phyloP scores from a whole-genome alignment of 1,140 invertebrate genomes.

The Copidosoma floridanum region DNA sequence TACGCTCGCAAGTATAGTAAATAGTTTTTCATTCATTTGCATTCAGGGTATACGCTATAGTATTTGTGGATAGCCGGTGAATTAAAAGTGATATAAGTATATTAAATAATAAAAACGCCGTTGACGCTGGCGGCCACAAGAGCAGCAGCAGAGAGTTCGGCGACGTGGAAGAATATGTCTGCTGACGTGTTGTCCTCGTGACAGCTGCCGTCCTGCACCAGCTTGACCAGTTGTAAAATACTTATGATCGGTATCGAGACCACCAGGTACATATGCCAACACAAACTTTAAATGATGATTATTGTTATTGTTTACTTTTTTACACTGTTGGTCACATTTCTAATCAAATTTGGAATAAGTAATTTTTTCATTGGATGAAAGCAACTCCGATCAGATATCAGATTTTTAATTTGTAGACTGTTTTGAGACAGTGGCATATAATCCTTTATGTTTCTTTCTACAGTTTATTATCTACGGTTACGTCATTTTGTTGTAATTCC shows the following conservation, averaged over 20 bases:
- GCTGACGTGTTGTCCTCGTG: constrained; percentile 36
- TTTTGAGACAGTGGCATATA: background rate
- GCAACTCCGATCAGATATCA: background rate
- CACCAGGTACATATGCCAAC: background rate
- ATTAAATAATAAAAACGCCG: background rate
- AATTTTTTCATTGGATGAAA: background rate
- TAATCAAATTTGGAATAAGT: background rate
- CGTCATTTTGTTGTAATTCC: background rate
- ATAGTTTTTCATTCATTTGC: background rate
- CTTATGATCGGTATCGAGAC: background rate
- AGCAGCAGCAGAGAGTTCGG: background rate
- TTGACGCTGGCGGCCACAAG: too few relatives aligned
- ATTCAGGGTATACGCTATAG: background rate
- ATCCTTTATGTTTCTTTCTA: background rate
- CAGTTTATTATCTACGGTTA: background rate
- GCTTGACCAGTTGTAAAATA: too few relatives aligned
- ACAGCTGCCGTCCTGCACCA: background rate
- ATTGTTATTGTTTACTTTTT: background rate
- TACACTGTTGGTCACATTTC: background rate
- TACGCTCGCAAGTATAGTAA: background rate
- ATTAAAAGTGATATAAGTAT: background rate
- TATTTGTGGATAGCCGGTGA: background rate
- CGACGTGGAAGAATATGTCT: constrained; percentile 27
- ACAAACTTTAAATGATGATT: background rate
- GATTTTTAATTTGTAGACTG: background rate